Percentiles rank a stretch among this genome's conserved stretches.
These are phyloP conservation scores for Rhagium mordax DNA, from an alignment of 2,888 invertebrate species.

Conservation along the genomic window DNA sequence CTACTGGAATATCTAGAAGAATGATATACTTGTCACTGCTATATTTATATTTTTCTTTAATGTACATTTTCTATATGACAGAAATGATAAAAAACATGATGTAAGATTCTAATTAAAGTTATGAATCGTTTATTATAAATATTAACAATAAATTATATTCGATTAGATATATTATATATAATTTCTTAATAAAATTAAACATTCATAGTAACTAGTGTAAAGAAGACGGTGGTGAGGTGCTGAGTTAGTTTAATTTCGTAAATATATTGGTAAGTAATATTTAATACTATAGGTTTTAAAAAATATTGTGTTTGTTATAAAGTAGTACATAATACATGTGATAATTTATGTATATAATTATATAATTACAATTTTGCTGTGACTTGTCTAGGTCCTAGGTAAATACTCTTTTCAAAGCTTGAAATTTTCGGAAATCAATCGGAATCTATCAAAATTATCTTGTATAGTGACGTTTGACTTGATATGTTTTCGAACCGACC, in stretches of 20 bases:
- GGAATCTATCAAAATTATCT: too few species aligned
- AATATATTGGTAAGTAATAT: neutral
- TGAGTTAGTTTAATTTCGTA: slow-evolving; percentile 1
- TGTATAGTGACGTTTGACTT: too few species aligned
- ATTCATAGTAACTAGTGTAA: slow-evolving; percentile 6
- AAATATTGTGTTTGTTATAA: neutral
- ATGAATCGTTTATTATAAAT: slow-evolving; percentile 37
- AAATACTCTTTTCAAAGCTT: too few species aligned
- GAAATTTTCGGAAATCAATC: too few species aligned
- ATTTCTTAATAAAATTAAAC: slow-evolving; percentile 8
- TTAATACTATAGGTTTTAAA: too few species aligned
- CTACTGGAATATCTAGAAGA: neutral
- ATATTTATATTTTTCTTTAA: slow-evolving; percentile 24
- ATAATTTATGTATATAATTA: too few species aligned
- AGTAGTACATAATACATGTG: too few species aligned
- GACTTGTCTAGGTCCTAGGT: too few species aligned
- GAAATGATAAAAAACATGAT: slow-evolving; percentile 34
- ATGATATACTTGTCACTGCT: slow-evolving; percentile 5
- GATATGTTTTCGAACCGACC: too few species aligned
- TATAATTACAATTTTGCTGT: too few species aligned
- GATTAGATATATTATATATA: slow-evolving; percentile 38
- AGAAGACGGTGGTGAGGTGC: slow-evolving; percentile 23
- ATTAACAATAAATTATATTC: slow-evolving; percentile 26
- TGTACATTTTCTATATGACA: neutral
- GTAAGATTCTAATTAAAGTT: slow-evolving; percentile 41